Conservation (phyloP, 1,140 invertebrate genomes). For the Pollicipes pollicipes region DNA sequence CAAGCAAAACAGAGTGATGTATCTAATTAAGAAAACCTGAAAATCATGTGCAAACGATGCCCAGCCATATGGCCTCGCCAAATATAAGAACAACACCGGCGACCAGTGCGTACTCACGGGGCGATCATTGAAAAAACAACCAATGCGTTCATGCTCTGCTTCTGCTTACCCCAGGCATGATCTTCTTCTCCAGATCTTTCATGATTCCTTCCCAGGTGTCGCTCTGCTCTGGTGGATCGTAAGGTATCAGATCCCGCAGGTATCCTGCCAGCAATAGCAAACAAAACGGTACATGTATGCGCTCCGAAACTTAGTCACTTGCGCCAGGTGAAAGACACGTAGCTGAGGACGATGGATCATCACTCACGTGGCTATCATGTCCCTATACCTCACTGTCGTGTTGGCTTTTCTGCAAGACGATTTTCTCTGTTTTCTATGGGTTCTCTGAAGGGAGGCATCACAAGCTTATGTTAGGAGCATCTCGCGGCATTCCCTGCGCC, state of each 20-base stretch:
- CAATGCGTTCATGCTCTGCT: slow-evolving; percentile 5
- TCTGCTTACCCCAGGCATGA: slow-evolving; percentile 77
- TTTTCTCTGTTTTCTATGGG: not conserved
- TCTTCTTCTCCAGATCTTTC: slow-evolving; percentile 82
- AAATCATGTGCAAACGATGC: slow-evolving; percentile 4
- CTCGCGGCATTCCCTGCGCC: too few species aligned
- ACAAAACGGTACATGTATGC: not conserved
- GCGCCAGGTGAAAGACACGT: too few species aligned
- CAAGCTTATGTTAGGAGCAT: too few species aligned
- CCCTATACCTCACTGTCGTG: too few species aligned
- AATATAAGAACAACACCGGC: too few species aligned
- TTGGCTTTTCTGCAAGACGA: not conserved
- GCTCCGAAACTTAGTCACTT: too few species aligned
- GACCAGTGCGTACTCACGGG: too few species aligned
- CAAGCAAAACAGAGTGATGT: not conserved
- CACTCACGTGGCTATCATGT: not conserved
- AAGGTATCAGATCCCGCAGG: slow-evolving; percentile 58
- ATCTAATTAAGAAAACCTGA: slow-evolving; percentile 1
- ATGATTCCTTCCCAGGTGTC: slow-evolving; percentile 87
- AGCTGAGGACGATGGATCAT: too few species aligned
- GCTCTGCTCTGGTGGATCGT: slow-evolving; percentile 61
- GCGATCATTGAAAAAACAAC: slow-evolving; percentile 8
- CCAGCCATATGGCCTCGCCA: too few species aligned
- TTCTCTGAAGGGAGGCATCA: too few species aligned
- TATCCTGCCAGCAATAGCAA: slow-evolving; percentile 42